phyloP scores from a whole-genome alignment of 2,797 vertebrate genomes.

The Parambassis ranga region DNA sequence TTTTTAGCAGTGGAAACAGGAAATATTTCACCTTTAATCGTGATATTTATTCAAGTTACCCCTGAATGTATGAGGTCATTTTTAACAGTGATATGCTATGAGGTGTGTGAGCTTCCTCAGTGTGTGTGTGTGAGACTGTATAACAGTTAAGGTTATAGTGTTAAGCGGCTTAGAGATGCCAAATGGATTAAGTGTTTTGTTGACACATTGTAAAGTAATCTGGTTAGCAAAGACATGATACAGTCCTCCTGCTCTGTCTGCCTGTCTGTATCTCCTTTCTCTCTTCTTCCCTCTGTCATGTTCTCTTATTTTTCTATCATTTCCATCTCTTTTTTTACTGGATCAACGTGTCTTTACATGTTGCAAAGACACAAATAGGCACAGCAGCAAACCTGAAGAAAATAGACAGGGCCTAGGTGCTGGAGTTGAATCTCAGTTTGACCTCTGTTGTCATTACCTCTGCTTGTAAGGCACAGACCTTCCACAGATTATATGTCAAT shows the following conservation, averaged over 20 bases:
- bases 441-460: no score
- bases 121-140: conserved; percentile 6
- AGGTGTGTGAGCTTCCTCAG: not conserved
- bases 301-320: not conserved
- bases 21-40: not conserved
- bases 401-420: no score
- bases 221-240: conserved; percentile 48
- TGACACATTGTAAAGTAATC: conserved; percentile 70
- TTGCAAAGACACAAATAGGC: no score
- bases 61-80: not conserved
- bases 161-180: conserved; percentile 66
- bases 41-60: not conserved
- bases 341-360: no score
- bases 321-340: not conserved
- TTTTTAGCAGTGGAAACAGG: not conserved
- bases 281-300: not conserved
- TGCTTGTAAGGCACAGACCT: no score
- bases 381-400: no score
- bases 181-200: conserved; percentile 70
- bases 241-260: not conserved
- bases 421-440: no score
- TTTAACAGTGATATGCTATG: no score
- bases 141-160: conserved; percentile 56
- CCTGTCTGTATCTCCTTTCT: not conserved
- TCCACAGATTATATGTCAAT: no score